Conservation (phyloP, 1,140 invertebrate species). For the Nylanderia fulva region DNA sequence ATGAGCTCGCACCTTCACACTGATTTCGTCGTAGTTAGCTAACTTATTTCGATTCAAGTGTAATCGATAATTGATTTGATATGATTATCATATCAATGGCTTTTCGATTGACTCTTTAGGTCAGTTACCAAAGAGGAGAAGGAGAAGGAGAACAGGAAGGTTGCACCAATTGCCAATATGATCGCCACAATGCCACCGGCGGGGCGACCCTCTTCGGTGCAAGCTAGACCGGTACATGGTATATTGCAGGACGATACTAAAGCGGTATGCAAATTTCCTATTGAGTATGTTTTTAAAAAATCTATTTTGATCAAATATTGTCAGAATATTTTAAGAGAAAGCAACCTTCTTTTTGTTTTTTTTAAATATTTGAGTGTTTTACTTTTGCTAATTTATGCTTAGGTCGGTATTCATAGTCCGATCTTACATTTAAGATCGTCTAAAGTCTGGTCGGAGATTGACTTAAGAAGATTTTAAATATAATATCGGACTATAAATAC, state of each 20-base stretch:
- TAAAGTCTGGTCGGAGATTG: too few relatives aligned
- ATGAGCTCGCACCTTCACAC: conserved; percentile 67
- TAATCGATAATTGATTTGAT: conserved; percentile 11
- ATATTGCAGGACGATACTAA: conserved; percentile 82
- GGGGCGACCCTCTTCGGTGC: conserved; percentile 83
- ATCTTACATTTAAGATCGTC: too few relatives aligned
- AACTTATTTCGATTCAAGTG: conserved; percentile 43
- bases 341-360: neutral
- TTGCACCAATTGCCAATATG: conserved; percentile 80
- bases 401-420: too few relatives aligned
- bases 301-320: neutral
- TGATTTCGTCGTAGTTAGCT: conserved; percentile 75
- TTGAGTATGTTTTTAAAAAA: neutral
- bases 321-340: neutral
- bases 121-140: conserved; percentile 95
- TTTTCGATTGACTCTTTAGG: conserved; percentile 81
- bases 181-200: conserved; percentile 78
- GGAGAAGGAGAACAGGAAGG: conserved; percentile 93
- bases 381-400: conserved; percentile 3
- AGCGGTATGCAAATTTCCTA: conserved; percentile 72
- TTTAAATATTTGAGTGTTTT: neutral
- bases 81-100: conserved; percentile 13
- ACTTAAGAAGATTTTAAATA: too few relatives aligned
- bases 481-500: too few relatives aligned
- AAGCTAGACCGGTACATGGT: conserved; percentile 81